Percentiles rank a stretch among this genome's conserved stretches.
phyloP scores from a whole-genome alignment of 2,113 vertebrate species.

The Callopanchax toddi region DNA sequence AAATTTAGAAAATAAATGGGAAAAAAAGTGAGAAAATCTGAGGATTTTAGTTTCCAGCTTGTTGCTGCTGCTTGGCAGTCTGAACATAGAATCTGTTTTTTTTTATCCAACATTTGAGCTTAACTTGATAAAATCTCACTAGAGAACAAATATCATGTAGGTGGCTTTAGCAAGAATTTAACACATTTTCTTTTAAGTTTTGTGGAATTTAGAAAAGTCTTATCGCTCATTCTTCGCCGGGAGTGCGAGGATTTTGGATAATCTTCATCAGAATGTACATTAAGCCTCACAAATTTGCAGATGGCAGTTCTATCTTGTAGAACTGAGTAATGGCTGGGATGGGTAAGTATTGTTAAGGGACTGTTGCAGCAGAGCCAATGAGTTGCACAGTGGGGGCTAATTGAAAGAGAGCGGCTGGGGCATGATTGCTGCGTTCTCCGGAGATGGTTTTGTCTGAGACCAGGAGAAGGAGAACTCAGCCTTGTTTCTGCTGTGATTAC shows the following conservation, averaged over 20 bases:
- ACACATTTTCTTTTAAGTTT: constrained; percentile 28
- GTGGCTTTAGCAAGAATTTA: constrained; percentile 30
- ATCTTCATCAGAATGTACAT: constrained; percentile 28
- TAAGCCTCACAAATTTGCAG: constrained; percentile 57
- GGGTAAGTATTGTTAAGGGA: constrained; percentile 71
- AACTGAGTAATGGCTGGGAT: constrained; percentile 67
- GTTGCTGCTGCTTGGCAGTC: constrained; percentile 50
- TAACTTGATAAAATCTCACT: constrained; percentile 47
- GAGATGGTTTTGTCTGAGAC: constrained; percentile 70
- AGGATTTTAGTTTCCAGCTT: constrained; percentile 52
- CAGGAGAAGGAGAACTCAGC: constrained; percentile 45
- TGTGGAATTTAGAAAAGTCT: constrained; percentile 15
- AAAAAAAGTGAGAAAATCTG: constrained; percentile 30
- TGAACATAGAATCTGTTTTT: constrained; percentile 41
- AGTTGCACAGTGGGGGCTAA: constrained; percentile 79
- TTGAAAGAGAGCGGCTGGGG: constrained; percentile 68
- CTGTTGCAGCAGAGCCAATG: constrained; percentile 75
- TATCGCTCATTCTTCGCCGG: constrained; percentile 14
- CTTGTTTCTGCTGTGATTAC: constrained; percentile 65
- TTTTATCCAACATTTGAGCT: constrained; percentile 41
- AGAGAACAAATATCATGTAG: constrained; percentile 42
- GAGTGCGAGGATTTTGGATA: constrained; percentile 32
- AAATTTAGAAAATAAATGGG: constrained; percentile 26
- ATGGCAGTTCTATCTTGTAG: constrained; percentile 47
- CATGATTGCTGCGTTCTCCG: constrained; percentile 70